Percentiles rank a stretch among this genome's conserved stretches.
Conservation (phyloP, 1,140 invertebrate genomes). For the Nautilus pompilius region DNA sequence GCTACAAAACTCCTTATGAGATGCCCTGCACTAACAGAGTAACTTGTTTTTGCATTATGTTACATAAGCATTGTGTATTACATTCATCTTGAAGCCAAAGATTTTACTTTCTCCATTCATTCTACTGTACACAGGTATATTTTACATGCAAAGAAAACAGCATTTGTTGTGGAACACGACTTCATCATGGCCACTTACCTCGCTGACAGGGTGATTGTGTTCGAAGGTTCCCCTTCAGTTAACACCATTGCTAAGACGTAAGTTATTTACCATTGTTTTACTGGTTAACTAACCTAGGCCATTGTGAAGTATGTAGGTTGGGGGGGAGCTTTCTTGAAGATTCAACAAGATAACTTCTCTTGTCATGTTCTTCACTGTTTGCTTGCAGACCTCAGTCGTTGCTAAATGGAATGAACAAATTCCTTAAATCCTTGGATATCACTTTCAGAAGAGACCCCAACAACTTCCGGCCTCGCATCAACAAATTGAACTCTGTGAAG, state of each 20-base stretch:
- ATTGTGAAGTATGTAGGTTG: no score
- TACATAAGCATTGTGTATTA: no score
- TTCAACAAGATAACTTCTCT: no score
- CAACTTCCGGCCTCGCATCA: conserved; percentile 97
- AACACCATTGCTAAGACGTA: conserved; percentile 78
- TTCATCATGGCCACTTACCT: conserved; percentile 99
- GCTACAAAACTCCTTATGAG: no score
- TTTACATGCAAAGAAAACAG: conserved; percentile 98
- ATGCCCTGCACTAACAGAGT: no score
- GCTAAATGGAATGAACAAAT: conserved; percentile 96
- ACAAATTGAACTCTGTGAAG: conserved; percentile 95
- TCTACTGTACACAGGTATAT: conserved; percentile 74
- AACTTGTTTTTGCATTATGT: no score
- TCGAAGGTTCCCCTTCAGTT: conserved; percentile 90
- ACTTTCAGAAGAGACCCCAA: conserved; percentile 98
- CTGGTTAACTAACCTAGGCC: no score
- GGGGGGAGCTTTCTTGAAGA: no score
- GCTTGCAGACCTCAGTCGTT: conserved; percentile 76
- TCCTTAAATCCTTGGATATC: conserved; percentile 93
- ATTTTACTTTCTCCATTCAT: no score
- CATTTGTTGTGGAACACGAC: conserved; percentile 99
- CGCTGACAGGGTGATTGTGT: conserved; percentile 97
- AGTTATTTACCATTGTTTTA: no score
- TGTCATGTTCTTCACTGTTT: no score
- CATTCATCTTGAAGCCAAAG: no score